phyloP scores from a whole-genome alignment of 2,113 vertebrate species.

The Podarcis cretensis region DNA sequence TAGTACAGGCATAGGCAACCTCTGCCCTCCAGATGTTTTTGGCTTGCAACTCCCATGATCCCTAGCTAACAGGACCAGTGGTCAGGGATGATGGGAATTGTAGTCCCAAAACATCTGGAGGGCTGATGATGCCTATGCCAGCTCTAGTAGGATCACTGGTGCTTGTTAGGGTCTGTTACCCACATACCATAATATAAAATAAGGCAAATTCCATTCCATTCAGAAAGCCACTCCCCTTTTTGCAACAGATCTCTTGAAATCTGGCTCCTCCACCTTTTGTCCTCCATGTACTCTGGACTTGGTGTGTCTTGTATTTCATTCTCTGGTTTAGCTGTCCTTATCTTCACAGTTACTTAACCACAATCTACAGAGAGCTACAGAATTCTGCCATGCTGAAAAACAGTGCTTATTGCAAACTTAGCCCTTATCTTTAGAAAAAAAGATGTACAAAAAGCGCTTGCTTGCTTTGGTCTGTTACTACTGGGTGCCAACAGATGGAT shows the following conservation, averaged over 20 bases:
- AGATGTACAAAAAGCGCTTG: conserved; percentile 1
- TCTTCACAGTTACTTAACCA: conserved; percentile 36
- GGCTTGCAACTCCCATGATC: too few species aligned
- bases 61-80: too few species aligned
- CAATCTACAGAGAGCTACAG: conserved; percentile 18
- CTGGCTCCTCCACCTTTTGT: conserved; percentile 22
- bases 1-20: background rate
- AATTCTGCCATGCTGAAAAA: background rate
- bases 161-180: background rate
- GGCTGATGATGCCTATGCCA: too few species aligned
- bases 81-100: too few species aligned
- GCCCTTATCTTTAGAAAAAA: conserved; percentile 12
- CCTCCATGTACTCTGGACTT: conserved; percentile 18
- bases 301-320: background rate
- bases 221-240: background rate
- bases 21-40: too few species aligned
- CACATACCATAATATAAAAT: background rate
- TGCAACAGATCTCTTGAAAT: too few species aligned
- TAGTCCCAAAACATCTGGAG: too few species aligned
- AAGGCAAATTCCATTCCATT: background rate
- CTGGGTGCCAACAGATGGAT: background rate
- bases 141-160: background rate
- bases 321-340: conserved; percentile 40
- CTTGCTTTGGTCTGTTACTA: background rate
- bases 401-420: background rate